Evolutionary conservation across 2,113 vertebrate species (phyloP), one percentile per base, ranked within the genome.

Genomic region (Petrocephalus microphthalmus): DNA sequence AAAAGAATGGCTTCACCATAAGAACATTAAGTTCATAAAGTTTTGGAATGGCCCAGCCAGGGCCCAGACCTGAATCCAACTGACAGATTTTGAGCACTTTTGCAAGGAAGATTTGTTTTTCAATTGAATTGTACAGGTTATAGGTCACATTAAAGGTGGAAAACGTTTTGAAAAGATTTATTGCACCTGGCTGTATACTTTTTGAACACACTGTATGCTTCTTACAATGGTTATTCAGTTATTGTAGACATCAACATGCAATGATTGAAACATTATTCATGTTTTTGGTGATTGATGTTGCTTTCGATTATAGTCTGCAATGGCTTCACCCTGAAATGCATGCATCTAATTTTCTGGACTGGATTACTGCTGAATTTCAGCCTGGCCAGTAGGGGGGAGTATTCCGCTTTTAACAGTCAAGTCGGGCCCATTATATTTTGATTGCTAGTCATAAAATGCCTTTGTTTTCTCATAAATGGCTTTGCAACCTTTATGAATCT

Each of bases 351-450:
- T 45, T 82, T 20, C 45, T 3, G 8, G 81, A 7, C 20, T 83
- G 37, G 8, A 83, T 45, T 83, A 51, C 5, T 83, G 37, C 81
- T 83, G 81, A 84, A n/a, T n/a, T 51, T 84, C 81, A 25, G 20
- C 45, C 17, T 83, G 47, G 7, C 67, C 87, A 87, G 45, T 37
- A 87, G 87, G 33, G 78, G 87, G 87, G 17, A 87, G 87, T 37
- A 25, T 87, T 15, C 15, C 13, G 20, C 47, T 87, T 74, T 78
- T 13, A 52, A 51, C 17, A 52, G 3, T 74, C 11, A n/a, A 25
- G 37, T 47, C 8, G 1, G 60, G 56, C 85, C 56, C 13, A 5
- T 20, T 45, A 20, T 53, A 13, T 37, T 20, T 78, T 19, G 71
- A 78, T 42, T 7, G 33, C 71, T 78, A 42, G 15, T 78, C 71